phyloP scores from a whole-genome alignment of 2,888 invertebrate species.

The Cerastis rubricosa region DNA sequence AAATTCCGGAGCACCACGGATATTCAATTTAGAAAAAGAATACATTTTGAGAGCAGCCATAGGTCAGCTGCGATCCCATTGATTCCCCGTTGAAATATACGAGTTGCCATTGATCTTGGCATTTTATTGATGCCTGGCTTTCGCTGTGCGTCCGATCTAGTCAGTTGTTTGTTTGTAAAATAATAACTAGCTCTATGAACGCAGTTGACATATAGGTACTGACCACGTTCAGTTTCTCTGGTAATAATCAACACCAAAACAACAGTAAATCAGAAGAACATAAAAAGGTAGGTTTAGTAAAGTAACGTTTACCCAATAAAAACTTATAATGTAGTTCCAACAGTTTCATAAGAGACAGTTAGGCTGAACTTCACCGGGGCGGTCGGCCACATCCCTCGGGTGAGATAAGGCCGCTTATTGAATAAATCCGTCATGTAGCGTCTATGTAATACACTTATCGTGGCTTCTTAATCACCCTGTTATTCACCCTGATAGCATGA shows the following conservation, averaged over 20 bases:
- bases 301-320: slow-evolving; percentile 20
- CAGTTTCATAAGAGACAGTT: slow-evolving; percentile 11
- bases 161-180: slow-evolving; percentile 1
- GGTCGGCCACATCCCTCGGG: slow-evolving; percentile 1
- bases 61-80: slow-evolving; percentile 44
- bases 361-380: neutral
- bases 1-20: slow-evolving; percentile 35
- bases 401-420: slow-evolving; percentile 31
- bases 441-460: slow-evolving; percentile 8
- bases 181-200: neutral
- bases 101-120: slow-evolving; percentile 45
- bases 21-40: slow-evolving; percentile 53
- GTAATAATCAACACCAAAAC: neutral
- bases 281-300: neutral
- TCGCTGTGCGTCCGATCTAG: neutral
- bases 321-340: slow-evolving; percentile 30
- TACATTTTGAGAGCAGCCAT: slow-evolving; percentile 32
- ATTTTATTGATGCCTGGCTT: slow-evolving; percentile 46
- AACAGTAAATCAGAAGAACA: neutral
- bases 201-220: neutral
- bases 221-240: neutral
- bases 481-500: slow-evolving; percentile 4
- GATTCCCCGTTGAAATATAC: slow-evolving; percentile 47
- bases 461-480: slow-evolving; percentile 21
- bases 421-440: slow-evolving; percentile 28